phyloP scores from a whole-genome alignment of 2,113 vertebrate species.

The Percopsis transmontana region DNA sequence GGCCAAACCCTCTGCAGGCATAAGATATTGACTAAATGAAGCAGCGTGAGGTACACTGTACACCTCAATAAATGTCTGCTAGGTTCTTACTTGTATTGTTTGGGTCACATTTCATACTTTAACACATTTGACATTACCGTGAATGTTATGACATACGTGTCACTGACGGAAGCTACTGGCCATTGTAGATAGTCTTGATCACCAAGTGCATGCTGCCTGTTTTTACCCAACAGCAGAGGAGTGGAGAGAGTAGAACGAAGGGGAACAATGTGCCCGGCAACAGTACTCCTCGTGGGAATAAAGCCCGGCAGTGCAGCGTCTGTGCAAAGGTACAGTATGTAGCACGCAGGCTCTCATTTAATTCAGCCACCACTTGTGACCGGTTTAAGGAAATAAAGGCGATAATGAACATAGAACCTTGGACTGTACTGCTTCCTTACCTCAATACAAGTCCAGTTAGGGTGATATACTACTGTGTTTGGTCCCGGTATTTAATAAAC shows the following conservation, averaged over 20 bases:
- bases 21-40: constrained; percentile 16
- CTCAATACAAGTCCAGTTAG: too few relatives aligned
- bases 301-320: constrained; percentile 75
- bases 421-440: too few relatives aligned
- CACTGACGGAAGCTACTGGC: not conserved
- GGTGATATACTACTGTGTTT: too few relatives aligned
- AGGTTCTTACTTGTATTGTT: constrained; percentile 21
- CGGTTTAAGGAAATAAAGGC: not conserved
- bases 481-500: too few relatives aligned
- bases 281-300: constrained; percentile 68
- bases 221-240: constrained; percentile 57
- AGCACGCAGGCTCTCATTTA: not conserved
- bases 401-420: too few relatives aligned
- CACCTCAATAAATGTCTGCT: constrained; percentile 15
- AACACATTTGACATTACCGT: not conserved
- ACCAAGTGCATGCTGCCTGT: constrained; percentile 35
- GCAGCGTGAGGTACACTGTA: constrained; percentile 19
- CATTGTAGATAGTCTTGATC: constrained; percentile 15
- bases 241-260: constrained; percentile 75
- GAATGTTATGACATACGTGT: too few relatives aligned
- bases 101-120: too few relatives aligned
- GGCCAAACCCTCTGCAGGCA: constrained; percentile 11
- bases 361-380: not conserved
- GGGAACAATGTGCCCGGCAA: constrained; percentile 66
- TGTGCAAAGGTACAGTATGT: constrained; percentile 73